A percentile compares a stretch with the other conserved stretches of the same genome.
phyloP scores from a whole-genome alignment of 1,140 invertebrate species.

The Heliconius congener region DNA sequence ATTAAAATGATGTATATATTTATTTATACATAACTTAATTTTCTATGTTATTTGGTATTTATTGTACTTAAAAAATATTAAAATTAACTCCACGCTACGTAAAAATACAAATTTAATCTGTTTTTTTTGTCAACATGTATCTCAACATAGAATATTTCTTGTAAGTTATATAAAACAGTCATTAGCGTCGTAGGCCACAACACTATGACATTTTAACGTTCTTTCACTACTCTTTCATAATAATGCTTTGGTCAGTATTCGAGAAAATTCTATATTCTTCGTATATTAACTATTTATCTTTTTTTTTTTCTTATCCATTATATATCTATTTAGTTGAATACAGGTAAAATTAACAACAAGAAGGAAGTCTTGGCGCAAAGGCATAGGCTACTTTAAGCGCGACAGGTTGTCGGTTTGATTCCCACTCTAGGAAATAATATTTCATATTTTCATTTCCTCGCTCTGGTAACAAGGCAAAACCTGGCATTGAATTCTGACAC shows the following conservation, averaged over 20 bases:
- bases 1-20: no score
- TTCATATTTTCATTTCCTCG: no score
- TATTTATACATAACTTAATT: no score
- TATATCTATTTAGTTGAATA: not conserved
- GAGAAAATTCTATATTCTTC: not conserved
- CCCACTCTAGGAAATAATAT: no score
- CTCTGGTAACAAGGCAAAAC: no score
- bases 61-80: no score
- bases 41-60: no score
- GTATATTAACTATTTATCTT: not conserved
- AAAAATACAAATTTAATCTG: not conserved
- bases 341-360: not conserved
- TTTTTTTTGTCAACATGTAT: not conserved
- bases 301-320: not conserved
- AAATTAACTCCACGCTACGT: not conserved
- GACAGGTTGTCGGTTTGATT: no score
- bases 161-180: constrained; percentile 8
- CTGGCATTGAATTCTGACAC: no score
- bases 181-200: constrained; percentile 3
- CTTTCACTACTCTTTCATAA: constrained; percentile 5
- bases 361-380: no score
- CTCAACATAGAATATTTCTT: not conserved
- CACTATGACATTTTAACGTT: constrained; percentile 6
- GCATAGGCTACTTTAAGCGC: no score
- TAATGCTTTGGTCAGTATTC: not conserved